Evolutionary conservation across 2,888 invertebrate genomes (phyloP).

Genomic region (Carterocephalus palaemon): DNA sequence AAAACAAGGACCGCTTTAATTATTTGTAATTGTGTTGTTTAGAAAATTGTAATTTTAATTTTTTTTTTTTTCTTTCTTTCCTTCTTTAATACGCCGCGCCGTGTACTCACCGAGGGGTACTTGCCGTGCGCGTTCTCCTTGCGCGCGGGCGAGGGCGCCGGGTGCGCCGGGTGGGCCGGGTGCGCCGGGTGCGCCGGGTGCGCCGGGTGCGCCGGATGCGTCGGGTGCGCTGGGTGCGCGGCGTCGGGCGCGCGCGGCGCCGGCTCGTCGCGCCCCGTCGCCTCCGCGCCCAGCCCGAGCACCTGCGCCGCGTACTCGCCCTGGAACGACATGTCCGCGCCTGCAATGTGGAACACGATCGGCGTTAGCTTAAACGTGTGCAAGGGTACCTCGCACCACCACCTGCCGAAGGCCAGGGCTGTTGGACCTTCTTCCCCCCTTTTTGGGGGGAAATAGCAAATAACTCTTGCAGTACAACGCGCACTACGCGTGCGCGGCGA

Average conservation of each 20-base stretch:
- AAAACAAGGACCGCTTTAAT: too few species aligned
- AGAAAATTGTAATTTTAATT: too few species aligned
- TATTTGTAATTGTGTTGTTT: too few species aligned
- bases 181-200: conserved; percentile 40
- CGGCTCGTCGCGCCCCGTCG: conserved; percentile 41
- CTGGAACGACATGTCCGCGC: conserved; percentile 92
- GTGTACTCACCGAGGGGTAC: conserved; percentile 41
- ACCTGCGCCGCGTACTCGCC: conserved; percentile 96
- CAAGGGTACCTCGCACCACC: too few species aligned
- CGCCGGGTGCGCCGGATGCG: too few species aligned
- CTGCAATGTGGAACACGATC: conserved; percentile 48
- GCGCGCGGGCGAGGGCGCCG: conserved; percentile 33
- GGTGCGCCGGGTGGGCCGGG: conserved; percentile 20
- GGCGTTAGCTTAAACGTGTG: conserved; percentile 1
- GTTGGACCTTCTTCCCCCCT: too few species aligned
- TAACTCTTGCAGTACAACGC: too few species aligned
- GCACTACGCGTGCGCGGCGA: too few species aligned
- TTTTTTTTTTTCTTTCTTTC: too few species aligned
- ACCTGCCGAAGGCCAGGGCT: too few species aligned
- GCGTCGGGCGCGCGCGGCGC: conserved; percentile 45
- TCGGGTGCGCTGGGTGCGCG: conserved; percentile 40
- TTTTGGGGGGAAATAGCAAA: too few species aligned
- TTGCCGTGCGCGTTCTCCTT: conserved; percentile 47
- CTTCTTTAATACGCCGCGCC: too few species aligned
- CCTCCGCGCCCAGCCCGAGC: conserved; percentile 85